Conservation (phyloP, 2,888 invertebrate species). For the Diloba caeruleocephala region DNA sequence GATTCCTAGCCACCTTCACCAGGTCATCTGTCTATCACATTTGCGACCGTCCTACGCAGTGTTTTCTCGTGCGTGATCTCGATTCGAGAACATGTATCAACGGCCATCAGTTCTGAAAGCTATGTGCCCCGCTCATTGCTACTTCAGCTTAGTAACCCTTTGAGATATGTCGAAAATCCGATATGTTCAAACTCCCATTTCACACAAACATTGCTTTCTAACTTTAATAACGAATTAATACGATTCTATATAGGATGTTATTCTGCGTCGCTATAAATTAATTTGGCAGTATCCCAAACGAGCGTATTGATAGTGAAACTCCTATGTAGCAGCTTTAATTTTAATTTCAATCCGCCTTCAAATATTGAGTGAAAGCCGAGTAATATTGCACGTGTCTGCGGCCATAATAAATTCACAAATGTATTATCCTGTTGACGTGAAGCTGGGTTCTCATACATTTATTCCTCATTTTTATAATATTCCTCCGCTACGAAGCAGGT, state of each 20-base stretch:
- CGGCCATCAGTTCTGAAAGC: no score
- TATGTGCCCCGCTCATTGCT: no score
- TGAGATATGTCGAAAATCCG: no score
- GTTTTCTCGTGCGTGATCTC: no score
- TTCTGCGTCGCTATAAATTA: conserved; percentile 48
- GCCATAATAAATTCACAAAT: background rate
- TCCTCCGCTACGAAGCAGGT: conserved; percentile 1
- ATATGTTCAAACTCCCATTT: no score
- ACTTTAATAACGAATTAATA: conserved; percentile 38
- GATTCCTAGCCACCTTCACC: no score
- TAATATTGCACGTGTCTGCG: conserved; percentile 2
- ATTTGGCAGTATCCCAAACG: conserved; percentile 45
- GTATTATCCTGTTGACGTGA: background rate
- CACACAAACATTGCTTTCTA: conserved; percentile 17
- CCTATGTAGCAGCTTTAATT: conserved; percentile 22
- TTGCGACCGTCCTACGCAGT: no score
- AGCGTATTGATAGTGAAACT: conserved; percentile 28
- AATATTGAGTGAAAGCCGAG: conserved; percentile 18
- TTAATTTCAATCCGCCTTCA: conserved; percentile 24
- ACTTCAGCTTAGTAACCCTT: no score
- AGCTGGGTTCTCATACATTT: conserved; percentile 2
- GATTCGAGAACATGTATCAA: no score
- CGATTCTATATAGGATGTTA: conserved; percentile 48
- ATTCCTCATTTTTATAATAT: conserved; percentile 4
- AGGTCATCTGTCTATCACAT: no score